Evolutionary conservation across 2,888 invertebrate genomes (phyloP), one percentile per base, ranked within the genome.

Genomic region (Ametastegia equiseti): DNA sequence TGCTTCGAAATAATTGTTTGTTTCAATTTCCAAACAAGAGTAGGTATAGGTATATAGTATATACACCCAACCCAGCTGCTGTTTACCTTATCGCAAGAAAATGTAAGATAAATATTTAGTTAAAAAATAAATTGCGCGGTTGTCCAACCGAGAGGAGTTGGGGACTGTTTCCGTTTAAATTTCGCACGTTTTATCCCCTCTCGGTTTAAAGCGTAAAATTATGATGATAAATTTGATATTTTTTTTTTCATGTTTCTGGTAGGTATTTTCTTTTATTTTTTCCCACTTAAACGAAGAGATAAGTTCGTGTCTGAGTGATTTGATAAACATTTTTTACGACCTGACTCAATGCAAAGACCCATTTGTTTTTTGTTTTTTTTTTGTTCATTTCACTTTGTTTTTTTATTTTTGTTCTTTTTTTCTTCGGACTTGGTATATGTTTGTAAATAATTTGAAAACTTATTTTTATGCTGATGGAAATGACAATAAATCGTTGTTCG

Each of bases 321-420:
- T 19, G 54, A 75, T 75, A 54, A 73, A 73, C 50, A 50, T 9
- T 19, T 75, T 75, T 75, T 54, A 54, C 13, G 9, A 30, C 36
- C 54, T 71, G 39, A 45, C n/a, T 47, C 30, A n/a, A 9, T 7
- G 27, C 11, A 9, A 47, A 71, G 27, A 27, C 15, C 15, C n/a
- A n/a, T n/a, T n/a, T 47, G 27, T 47, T 23, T 30, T 45, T 23
- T 42, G 13, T 50, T 50, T 15, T 50, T 73, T 50, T 19, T n/a
- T 19, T 19, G n/a, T 11, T 6, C 30, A 30, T 15, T 27, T 15
- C 67, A 9, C 36, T 11, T 67, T n/a, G 4, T 63, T 63, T 27
- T n/a, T 63, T 33, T 63, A 3, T 13, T 33, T 13, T 13, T 13
- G 54, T 19, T n/a, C 36, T 11, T 67, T n/a, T n/a, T 63, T 63